Percentiles rank a stretch among this genome's conserved stretches.
These are phyloP conservation scores for Diaphora mendica DNA, from an alignment of 2,888 invertebrate species.

Conservation along the genomic window DNA sequence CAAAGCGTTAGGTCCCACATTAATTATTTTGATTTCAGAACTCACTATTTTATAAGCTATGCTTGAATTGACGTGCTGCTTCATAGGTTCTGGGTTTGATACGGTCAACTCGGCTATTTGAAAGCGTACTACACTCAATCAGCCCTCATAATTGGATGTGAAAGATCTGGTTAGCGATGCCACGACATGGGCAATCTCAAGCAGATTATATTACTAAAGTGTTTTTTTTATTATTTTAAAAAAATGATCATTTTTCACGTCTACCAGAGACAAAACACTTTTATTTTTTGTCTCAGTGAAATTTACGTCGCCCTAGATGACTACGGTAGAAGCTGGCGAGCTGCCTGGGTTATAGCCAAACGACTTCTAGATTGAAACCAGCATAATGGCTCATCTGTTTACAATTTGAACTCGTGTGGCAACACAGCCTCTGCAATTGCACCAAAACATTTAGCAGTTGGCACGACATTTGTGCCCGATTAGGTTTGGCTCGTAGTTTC, in stretches of 20 bases:
- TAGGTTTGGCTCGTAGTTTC: no score
- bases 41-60: no score
- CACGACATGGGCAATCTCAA: no score
- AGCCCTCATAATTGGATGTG: no score
- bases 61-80: not conserved
- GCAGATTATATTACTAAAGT: no score
- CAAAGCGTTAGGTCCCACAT: not conserved
- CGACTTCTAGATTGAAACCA: conserved; percentile 36
- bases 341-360: conserved; percentile 63
- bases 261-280: not conserved
- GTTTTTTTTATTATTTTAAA: no score
- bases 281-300: not conserved
- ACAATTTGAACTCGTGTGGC: conserved; percentile 18
- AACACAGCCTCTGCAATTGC: conserved; percentile 1
- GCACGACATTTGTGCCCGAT: no score
- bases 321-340: conserved; percentile 17
- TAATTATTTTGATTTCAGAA: not conserved
- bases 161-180: no score
- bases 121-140: not conserved
- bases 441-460: not conserved
- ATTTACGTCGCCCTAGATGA: not conserved
- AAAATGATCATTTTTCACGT: no score
- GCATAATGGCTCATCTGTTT: conserved; percentile 42
- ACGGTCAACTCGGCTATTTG: not conserved
- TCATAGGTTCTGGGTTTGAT: not conserved